Evolutionary conservation across 2,888 invertebrate species (phyloP), one percentile per base, ranked within the genome.

Genomic region (Hofmannophila pseudospretella): DNA sequence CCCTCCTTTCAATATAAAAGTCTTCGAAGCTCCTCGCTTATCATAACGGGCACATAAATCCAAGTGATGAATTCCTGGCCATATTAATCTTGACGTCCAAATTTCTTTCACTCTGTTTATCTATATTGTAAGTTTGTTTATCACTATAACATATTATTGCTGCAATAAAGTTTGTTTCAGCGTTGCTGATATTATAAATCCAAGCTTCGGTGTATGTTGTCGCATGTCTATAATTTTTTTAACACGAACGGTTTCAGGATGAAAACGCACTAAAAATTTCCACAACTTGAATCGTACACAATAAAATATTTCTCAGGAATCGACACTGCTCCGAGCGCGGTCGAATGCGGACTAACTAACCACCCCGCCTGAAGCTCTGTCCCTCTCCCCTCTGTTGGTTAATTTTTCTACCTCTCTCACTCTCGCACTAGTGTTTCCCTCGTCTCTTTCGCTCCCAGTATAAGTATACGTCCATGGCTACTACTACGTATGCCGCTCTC

Each of bases 311-410:
- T 52, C 46, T 50, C 49, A 55, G 54, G 46, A 60, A 56, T 58
- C 74, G 70, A 76, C 72, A 66, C 67, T 72, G 47, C 69, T 78
- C 67, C 71, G 57, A 66, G 65, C 76, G 78, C 85, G 82, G 81
- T 78, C 80, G 71, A 80, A 81, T 73, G 77, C 80, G 75, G 78
- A 86, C 86, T 86, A 77, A 86, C 86, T 86, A 86, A 78, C 86
- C 82, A 82, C 86, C 85, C 86, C 84, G 86, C 85, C 77, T 79
- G 81, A 81, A 82, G 79, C 84, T 80, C 80, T 49, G 67, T 67
- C 72, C 81, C 86, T 77, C 79, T 79, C 82, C 82, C 84, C 86
- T 79, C 85, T 68, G 81, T 74, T 74, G 75, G 79, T 82, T 85
- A 85, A 86, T 84, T 81, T 81, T 76, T 77, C 50, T 56, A 44